phyloP scores from a whole-genome alignment of 2,888 invertebrate genomes.

The Erannis defoliaria region DNA sequence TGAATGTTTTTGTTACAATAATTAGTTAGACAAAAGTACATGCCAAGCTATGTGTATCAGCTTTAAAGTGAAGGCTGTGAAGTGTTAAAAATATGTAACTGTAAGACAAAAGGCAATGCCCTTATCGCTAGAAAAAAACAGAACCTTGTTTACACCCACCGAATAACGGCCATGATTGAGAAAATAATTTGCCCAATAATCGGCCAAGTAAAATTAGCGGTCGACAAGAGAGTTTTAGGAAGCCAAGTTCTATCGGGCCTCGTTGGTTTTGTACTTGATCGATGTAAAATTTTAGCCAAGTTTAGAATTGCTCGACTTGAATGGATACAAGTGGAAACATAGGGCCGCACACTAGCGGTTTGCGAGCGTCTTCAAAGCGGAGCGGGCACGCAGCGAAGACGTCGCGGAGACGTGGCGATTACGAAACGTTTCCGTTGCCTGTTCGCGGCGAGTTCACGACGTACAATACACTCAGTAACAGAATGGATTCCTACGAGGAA shows the following conservation, averaged over 20 bases:
- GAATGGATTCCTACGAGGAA: too few relatives aligned
- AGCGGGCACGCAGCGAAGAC: too few relatives aligned
- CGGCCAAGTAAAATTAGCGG: not conserved
- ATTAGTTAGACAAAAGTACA: constrained; percentile 41
- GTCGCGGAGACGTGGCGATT: too few relatives aligned
- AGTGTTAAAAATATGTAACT: constrained; percentile 33
- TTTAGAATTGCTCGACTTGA: not conserved
- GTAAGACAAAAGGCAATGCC: constrained; percentile 58
- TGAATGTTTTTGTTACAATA: not conserved
- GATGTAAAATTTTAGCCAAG: not conserved
- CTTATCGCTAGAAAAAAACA: constrained; percentile 46
- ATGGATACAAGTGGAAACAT: not conserved
- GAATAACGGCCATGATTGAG: constrained; percentile 13
- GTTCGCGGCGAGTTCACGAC: too few relatives aligned
- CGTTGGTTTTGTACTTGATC: not conserved
- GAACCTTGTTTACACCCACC: constrained; percentile 30
- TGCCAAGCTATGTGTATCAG: constrained; percentile 49
- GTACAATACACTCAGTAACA: too few relatives aligned
- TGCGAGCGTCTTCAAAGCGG: too few relatives aligned
- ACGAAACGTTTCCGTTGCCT: too few relatives aligned
- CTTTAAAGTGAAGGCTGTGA: constrained; percentile 67
- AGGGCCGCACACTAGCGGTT: too few relatives aligned
- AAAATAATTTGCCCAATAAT: not conserved
- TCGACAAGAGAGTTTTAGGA: not conserved
- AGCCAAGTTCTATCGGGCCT: not conserved